Evolutionary conservation across 2,888 invertebrate species (phyloP).

Genomic region (Archips crataeganus): DNA sequence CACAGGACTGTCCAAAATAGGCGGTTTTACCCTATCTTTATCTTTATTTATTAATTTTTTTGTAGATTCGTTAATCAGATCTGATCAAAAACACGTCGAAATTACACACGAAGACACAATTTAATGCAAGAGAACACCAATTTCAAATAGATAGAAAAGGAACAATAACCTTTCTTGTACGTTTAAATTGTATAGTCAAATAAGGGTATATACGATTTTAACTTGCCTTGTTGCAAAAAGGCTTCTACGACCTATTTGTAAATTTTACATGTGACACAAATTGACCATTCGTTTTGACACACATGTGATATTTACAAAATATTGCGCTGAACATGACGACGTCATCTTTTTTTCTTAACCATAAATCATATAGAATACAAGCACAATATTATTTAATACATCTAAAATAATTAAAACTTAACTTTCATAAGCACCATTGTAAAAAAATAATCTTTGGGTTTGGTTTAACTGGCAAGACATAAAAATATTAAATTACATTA

Average conservation of each 20-base stretch:
- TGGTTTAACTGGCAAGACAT: conserved; percentile 73
- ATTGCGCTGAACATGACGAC: not conserved
- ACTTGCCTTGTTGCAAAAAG: not conserved
- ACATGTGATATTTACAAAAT: not conserved
- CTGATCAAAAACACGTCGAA: conserved; percentile 36
- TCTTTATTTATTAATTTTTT: not conserved
- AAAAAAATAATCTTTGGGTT: conserved; percentile 75
- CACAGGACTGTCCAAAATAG: not conserved
- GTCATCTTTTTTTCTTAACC: not conserved
- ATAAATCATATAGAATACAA: conserved; percentile 1
- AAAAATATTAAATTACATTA: conserved; percentile 60
- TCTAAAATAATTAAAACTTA: conserved; percentile 39
- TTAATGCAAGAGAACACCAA: conserved; percentile 1
- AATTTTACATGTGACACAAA: not conserved
- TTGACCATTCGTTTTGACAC: not conserved
- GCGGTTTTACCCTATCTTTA: not conserved
- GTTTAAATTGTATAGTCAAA: conserved; percentile 8
- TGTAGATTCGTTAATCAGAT: conserved; percentile 43
- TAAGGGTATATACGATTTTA: not conserved
- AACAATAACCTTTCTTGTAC: conserved; percentile 26
- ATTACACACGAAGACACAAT: conserved; percentile 5
- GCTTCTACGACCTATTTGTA: not conserved
- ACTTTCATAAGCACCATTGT: conserved; percentile 57
- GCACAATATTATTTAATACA: conserved; percentile 9
- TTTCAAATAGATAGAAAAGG: conserved; percentile 4